These are phyloP conservation scores for Microplitis demolitor DNA, from an alignment of 1,140 invertebrate species.

Conservation along the genomic window DNA sequence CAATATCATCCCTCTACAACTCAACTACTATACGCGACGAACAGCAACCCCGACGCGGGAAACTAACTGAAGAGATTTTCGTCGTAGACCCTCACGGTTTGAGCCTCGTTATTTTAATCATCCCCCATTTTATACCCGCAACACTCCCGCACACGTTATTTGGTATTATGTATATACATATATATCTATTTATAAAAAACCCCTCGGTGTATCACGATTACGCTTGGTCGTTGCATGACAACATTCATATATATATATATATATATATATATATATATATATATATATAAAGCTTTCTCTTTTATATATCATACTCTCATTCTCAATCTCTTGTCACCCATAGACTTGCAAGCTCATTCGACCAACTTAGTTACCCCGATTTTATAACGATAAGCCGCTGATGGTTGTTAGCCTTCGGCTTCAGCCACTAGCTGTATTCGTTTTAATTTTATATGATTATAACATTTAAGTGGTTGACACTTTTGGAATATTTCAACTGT, in stretches of 20 bases:
- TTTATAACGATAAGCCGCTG: constrained; percentile 35
- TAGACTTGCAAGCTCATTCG: background rate
- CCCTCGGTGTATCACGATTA: constrained; percentile 34
- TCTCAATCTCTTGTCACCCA: background rate
- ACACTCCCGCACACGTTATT: constrained; percentile 33
- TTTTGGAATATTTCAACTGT: too few relatives aligned
- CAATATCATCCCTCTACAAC: constrained; percentile 35
- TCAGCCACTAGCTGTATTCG: constrained; percentile 34
- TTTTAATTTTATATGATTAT: background rate
- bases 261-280: background rate
- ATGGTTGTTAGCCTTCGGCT: constrained; percentile 38
- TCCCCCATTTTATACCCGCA: constrained; percentile 54
- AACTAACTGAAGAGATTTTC: constrained; percentile 9
- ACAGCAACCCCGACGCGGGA: constrained; percentile 2
- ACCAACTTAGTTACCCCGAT: constrained; percentile 35
- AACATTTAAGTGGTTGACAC: too few relatives aligned
- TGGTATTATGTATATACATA: background rate
- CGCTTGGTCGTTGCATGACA: constrained; percentile 20
- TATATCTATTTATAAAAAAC: constrained; percentile 1
- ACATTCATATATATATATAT: background rate
- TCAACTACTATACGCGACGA: background rate
- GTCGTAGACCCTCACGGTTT: constrained; percentile 29
- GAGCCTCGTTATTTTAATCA: constrained; percentile 58
- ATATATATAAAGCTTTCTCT: background rate
- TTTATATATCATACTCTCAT: background rate